Base-by-base conservation (phyloP, 2,888 invertebrate genomes). In the Nomada lathburiana region DNA sequence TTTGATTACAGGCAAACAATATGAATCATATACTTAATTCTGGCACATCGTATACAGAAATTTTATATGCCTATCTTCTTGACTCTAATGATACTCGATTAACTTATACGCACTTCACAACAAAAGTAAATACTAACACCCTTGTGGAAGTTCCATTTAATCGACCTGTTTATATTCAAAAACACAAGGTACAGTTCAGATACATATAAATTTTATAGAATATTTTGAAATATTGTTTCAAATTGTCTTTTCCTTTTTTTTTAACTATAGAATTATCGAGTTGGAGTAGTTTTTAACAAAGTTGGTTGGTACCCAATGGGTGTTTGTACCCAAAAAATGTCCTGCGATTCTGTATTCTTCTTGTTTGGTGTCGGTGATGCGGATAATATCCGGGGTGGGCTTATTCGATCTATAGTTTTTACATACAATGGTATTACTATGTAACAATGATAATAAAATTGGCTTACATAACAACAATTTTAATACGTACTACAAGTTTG, bases 241-340 rank as follows among this genome's bases (percentile, higher is more conserved):
- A 63, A 52, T 72, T 47, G 52, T 59, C 47, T 23, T 2, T 72
- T 13, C n/a, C 75, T 36, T 13, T 76, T 44, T 44, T 71, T 29
- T 63, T n/a, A 50, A 67, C 16, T 67, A 72, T 94, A 97, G 96
- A 95, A 96, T 73, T 98, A 97, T 94, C 96, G 97, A 93, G 96
- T 98, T 87, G 97, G 97, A 68, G 97, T 97, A 42, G 97, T 97
- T 60, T 96, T 97, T 94, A 97, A 97, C 94, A 97, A 97, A 92
- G 95, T 96, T 83, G 97, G 97, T 18, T 96, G 96, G 95, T 98
- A 98, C 94, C 97, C 97, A 9, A 96, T 97, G 95, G 97, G 97
- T 83, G 95, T 96, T 7, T 97, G 97, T 92, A 95, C 96, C 0
- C 95, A 95, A 88, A 95, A 96, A 68, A 96, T 96, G 47, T 95